Evolutionary conservation across 1,140 invertebrate genomes (phyloP), one percentile per base, ranked within the genome.

Genomic region (Drosophila funebris): DNA sequence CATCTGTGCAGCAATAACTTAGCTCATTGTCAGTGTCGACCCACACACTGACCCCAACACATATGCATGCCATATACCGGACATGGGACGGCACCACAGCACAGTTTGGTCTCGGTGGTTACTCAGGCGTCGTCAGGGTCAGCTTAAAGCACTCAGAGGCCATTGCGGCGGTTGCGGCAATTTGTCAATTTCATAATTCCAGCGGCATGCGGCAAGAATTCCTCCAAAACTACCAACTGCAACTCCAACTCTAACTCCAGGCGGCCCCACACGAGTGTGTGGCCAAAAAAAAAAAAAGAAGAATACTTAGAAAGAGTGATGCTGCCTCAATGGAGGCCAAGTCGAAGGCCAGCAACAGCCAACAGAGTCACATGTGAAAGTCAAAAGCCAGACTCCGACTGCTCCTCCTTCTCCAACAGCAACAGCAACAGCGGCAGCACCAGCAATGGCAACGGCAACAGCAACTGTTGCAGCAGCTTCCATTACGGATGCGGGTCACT

Each of bases 181-280:
- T 90, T 90, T 90, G 87, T 90, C 87, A 87, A 78, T 88, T 87
- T 83, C 69, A 87, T 87, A 90, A 77, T 76, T 82, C 44, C 44
- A 48, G 61, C 78, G 66, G 73, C 76, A 78, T 71, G 73, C 62
- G 69, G 61, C 36, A 68, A 73, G 50, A 62, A 61, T 44, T 60
- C 48, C 13, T 39, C 14, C 14, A 46, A 64, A 44, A 24, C 27
- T 37, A 62, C 44, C 41, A 48, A 50, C 44, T 58, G 4, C 14
- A 54, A 29, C 29, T 50, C 7, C 18, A 4, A 53, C 14, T 43
- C 31, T 27, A 53, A 67, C 53, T 68, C n/a, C 33, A 53, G 63
- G 63, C 46, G 54, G 70, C 46, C 68, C 50, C 68, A 71, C 68
- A 71, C 68, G 61, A 50, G 53, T 52, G 53, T 52, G 36, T 48